phyloP scores from a whole-genome alignment of 2,113 vertebrate genomes.

The Labrus mixtus region DNA sequence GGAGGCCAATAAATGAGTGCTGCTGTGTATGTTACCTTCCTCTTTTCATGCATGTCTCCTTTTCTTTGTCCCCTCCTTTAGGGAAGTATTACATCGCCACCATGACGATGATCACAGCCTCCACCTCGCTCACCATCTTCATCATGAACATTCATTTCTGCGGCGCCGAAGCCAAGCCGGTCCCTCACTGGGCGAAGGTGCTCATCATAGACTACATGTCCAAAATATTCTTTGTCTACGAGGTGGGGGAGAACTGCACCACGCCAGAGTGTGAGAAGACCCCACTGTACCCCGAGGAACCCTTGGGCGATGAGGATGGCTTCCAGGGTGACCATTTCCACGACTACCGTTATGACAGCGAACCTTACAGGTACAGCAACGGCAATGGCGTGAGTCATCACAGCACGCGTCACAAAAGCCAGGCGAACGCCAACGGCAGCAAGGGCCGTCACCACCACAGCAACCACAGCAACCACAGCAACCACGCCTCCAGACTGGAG shows the following conservation, averaged over 20 bases:
- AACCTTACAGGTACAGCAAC: conserved; percentile 67
- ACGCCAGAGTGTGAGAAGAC: conserved; percentile 77
- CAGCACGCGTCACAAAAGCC: conserved; percentile 47
- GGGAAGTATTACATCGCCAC: conserved; percentile 99
- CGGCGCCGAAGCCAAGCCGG: conserved; percentile 94
- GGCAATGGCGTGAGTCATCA: conserved; percentile 43
- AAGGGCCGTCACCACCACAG: conserved; percentile 45
- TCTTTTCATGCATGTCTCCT: background rate
- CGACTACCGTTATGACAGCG: conserved; percentile 50
- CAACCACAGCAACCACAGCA: conserved; percentile 68
- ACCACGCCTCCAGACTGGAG: conserved; percentile 47
- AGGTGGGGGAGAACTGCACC: conserved; percentile 95
- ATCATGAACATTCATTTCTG: conserved; percentile 99
- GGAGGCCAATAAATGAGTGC: too few relatives aligned
- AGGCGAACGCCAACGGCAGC: conserved; percentile 58
- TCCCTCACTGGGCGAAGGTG: conserved; percentile 96
- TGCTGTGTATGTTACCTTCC: too few relatives aligned
- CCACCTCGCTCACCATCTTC: conserved; percentile 96
- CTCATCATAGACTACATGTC: conserved; percentile 97
- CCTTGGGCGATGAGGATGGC: conserved; percentile 40
- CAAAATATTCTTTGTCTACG: conserved; percentile 94
- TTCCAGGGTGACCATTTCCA: conserved; percentile 46
- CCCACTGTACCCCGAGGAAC: conserved; percentile 75
- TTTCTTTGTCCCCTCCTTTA: conserved; percentile 63
- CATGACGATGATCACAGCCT: conserved; percentile 99